Percentiles rank a stretch among this genome's conserved stretches.
phyloP scores from a whole-genome alignment of 2,888 invertebrate genomes.

The Beris chalybata region DNA sequence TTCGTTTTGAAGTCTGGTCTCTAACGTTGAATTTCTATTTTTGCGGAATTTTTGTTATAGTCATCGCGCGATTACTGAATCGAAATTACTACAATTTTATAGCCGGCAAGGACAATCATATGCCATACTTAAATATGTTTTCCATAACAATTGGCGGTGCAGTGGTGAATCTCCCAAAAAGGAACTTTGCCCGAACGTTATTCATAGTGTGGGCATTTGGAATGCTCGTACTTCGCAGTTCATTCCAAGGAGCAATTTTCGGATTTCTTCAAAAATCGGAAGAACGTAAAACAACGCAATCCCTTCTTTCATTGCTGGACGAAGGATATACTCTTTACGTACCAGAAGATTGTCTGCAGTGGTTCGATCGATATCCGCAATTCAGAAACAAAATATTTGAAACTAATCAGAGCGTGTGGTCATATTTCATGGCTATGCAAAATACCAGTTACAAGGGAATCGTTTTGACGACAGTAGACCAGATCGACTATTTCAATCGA shows the following conservation, averaged over 20 bases:
- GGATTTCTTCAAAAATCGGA: slow-evolving; percentile 27
- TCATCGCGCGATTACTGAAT: not conserved
- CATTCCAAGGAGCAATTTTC: slow-evolving; percentile 43
- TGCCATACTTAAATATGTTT: slow-evolving; percentile 19
- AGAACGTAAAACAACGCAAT: not conserved
- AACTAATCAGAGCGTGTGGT: slow-evolving; percentile 7
- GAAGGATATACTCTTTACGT: slow-evolving; percentile 7
- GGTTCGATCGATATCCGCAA: slow-evolving; percentile 1
- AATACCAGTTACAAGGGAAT: slow-evolving; percentile 8
- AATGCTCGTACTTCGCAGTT: slow-evolving; percentile 47
- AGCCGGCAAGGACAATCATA: not conserved
- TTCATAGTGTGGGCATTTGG: slow-evolving; percentile 47
- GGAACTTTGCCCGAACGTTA: slow-evolving; percentile 51
- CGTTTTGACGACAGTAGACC: slow-evolving; percentile 9
- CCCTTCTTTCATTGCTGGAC: not conserved
- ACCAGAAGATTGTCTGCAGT: slow-evolving; percentile 12
- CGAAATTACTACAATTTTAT: slow-evolving; percentile 20
- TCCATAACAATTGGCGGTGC: slow-evolving; percentile 1
- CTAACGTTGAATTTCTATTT: slow-evolving; percentile 7
- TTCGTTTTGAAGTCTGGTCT: slow-evolving; percentile 28
- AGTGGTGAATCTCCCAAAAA: slow-evolving; percentile 7
- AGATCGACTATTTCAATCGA: slow-evolving; percentile 2
- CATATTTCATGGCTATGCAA: slow-evolving; percentile 18
- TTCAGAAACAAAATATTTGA: not conserved
- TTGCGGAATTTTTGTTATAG: not conserved